Base-by-base conservation (phyloP, 2,888 invertebrate genomes). In the Antheraea assamensis region DNA sequence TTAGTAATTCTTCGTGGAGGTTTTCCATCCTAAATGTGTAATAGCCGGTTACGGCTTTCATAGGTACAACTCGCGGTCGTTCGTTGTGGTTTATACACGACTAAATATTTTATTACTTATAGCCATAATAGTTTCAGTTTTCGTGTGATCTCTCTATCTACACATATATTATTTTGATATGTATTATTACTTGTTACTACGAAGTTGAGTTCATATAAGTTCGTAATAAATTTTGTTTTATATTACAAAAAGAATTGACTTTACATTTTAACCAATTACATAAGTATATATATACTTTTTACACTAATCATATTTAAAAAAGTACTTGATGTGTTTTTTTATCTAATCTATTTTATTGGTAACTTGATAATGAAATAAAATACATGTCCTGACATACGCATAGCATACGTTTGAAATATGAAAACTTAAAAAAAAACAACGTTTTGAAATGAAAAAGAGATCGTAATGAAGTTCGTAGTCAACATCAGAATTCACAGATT, bases 1-100 rank as follows among this genome's bases (percentile, higher is more conserved):
- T 93, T 91, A 91, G 92, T 92, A 91, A 92, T 92, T 92, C 93
- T 92, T 90, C 88, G 87, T 88, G 87, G 88, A 91, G 92, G 91
- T 91, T 91, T 91, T 91, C 90, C 88, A 88, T 90, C 85, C 88
- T 88, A 87, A 89, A 90, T 88, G 88, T 87, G 87, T 90, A 88
- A 86, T 89, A 90, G 90, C 87, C 87, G 88, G 91, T 89, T 89
- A 88, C 87, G 87, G 89, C 87, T 91, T 92, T 91, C 86, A 91
- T 90, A 92, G 91, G 91, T 88, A 89, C 83, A 83, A 83, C 82
- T 82, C 83, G 86, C 82, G 88, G 86, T 87, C 85, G 82, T 80
- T 82, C 83, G 87, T 81, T 92, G 93, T 80, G 93, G 92, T 92
- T 92, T 90, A 87, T 90, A 90, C 89, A 85, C 83, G 90, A 88